Base-by-base conservation (phyloP, 2,888 invertebrate species). In the Lasioglossum malachurum region DNA sequence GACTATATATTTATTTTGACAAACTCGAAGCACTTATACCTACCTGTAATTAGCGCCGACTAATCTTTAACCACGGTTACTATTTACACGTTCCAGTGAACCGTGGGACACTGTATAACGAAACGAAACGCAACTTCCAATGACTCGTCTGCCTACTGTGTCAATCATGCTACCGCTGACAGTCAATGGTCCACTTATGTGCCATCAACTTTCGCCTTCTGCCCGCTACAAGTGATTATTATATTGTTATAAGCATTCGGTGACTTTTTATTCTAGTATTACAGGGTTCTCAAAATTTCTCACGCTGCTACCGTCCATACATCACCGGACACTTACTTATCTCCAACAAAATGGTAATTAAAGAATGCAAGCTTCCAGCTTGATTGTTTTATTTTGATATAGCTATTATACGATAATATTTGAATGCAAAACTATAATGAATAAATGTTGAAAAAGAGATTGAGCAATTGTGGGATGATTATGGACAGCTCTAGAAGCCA, bases 1-100 rank as follows among this genome's bases (percentile, higher is more conserved):
- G 80, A 81, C 53, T 90, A 87, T 90, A 87, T 89, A 87, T 89
- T 84, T 89, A 90, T 89, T 90, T 91, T 90, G 78, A 67, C 84
- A 83, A 84, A 87, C 46, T 79, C 76, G 78, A 78, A 83, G 79
- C 78, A 78, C 78, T 38, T 83, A 46, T 46, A 53, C 53, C 53
- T 53, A 81, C 49, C 72, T 80, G 76, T 84, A 75, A 84, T 84
- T 78, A 84, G 75, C 75, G 71, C 35, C 82, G 44, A 78, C 72
- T 78, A 86, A 64, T 73, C 53, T n/a, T 41, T 72, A 76, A 19
- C 60, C 80, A 41, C 49, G 69, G 69, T 67, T 76, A 80, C 78
- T 85, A 78, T 80, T 79, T 78, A 87, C 53, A 67, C 19, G 73
- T 71, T 35, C 31, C 60, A 69, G 79, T 82, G 38, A 84, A 75